phyloP scores from a whole-genome alignment of 2,888 invertebrate species.

The Macrophya alboannulata region DNA sequence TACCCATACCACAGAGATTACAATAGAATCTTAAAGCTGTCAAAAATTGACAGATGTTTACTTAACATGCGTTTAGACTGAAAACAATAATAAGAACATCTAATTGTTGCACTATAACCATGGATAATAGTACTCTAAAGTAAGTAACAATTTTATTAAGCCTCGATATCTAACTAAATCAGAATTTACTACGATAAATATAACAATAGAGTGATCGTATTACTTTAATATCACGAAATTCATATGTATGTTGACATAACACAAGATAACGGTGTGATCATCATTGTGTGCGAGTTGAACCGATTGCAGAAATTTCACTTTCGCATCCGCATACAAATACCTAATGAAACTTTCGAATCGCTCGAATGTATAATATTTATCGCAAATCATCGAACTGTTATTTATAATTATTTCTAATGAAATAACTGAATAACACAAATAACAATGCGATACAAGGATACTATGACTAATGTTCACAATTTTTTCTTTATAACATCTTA shows the following conservation, averaged over 20 bases:
- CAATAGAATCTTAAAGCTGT: slow-evolving; percentile 14
- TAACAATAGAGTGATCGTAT: background rate
- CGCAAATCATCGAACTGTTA: background rate
- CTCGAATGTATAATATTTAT: background rate
- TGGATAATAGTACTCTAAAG: background rate
- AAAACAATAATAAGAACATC: background rate
- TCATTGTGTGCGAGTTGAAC: background rate
- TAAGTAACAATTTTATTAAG: background rate
- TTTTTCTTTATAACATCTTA: background rate
- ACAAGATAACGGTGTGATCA: background rate
- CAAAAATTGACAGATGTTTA: slow-evolving; percentile 35
- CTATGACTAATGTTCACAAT: background rate
- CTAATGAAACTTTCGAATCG: background rate
- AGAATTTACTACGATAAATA: background rate
- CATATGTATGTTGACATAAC: background rate
- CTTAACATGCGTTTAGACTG: slow-evolving; percentile 19
- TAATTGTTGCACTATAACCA: background rate
- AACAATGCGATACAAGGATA: background rate
- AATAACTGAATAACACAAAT: background rate
- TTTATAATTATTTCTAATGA: background rate
- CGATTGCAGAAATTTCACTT: background rate
- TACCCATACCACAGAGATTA: background rate
- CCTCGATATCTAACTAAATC: background rate
- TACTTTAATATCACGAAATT: background rate
- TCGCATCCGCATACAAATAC: background rate